These are phyloP conservation scores for Aphrocallistes beatrix DNA, from an alignment of 37 sponge, comb jelly and placozoan species.

Conservation along the genomic window DNA sequence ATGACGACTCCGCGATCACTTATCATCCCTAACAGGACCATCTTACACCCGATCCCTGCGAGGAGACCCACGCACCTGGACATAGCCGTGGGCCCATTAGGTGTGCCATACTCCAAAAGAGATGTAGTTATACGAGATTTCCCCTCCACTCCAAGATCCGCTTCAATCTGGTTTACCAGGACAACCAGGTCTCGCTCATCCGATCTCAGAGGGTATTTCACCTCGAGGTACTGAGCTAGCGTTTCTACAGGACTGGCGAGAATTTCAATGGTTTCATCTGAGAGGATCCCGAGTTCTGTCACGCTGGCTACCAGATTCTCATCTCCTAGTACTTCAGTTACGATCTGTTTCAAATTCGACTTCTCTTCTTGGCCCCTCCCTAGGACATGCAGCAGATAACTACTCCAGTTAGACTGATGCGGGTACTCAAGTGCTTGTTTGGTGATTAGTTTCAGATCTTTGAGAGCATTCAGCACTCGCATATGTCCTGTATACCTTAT, in stretches of 20 bases:
- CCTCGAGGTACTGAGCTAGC: slow-evolving; percentile 38
- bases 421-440: not conserved
- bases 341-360: not conserved
- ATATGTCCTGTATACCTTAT: slow-evolving; percentile 64
- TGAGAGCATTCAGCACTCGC: slow-evolving; percentile 9
- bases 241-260: slow-evolving; percentile 39
- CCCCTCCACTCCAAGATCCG: not conserved
- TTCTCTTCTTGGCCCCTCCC: not conserved
- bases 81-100: slow-evolving; percentile 25
- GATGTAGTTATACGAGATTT: not conserved
- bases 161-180: not conserved
- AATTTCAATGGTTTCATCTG: slow-evolving; percentile 31
- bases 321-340: not conserved
- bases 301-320: not conserved
- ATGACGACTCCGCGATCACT: not conserved
- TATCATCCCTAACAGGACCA: slow-evolving; percentile 13
- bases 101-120: slow-evolving; percentile 22
- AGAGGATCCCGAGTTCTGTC: slow-evolving; percentile 46
- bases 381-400: not conserved
- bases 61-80: slow-evolving; percentile 26
- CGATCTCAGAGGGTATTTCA: not conserved
- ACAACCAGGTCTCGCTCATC: not conserved
- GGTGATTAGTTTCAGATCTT: not conserved
- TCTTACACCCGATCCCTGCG: slow-evolving; percentile 24
- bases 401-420: not conserved